These are phyloP conservation scores for Acronicta alni DNA, from an alignment of 2,888 invertebrate species.

Conservation along the genomic window DNA sequence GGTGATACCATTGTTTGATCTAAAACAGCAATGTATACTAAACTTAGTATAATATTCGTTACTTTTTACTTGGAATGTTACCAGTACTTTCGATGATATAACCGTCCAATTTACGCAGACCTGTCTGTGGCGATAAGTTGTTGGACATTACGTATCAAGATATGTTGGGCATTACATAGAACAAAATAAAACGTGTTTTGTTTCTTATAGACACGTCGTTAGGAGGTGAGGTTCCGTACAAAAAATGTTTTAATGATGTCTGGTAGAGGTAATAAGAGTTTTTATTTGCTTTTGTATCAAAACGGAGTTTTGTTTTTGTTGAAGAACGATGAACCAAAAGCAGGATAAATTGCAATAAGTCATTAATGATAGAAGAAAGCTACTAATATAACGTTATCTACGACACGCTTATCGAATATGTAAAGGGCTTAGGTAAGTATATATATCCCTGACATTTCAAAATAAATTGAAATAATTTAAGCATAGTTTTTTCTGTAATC, in stretches of 20 bases:
- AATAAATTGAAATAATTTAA: no score
- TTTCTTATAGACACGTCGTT: constrained; percentile 46
- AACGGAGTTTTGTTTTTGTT: constrained; percentile 9
- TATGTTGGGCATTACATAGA: constrained; percentile 48
- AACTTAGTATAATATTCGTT: constrained; percentile 6
- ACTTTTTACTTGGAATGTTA: constrained; percentile 29
- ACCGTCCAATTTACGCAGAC: constrained; percentile 50
- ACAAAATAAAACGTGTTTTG: constrained; percentile 60
- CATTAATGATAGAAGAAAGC: background rate
- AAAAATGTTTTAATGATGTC: constrained; percentile 51
- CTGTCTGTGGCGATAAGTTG: constrained; percentile 10
- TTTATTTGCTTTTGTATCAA: constrained; percentile 22
- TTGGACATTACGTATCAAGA: constrained; percentile 25
- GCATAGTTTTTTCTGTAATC: no score
- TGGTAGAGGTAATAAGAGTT: constrained; percentile 34
- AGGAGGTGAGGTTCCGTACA: constrained; percentile 61
- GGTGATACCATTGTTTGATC: accelerated
- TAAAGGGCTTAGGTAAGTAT: no score
- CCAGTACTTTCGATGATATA: constrained; percentile 60
- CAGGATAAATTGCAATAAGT: background rate
- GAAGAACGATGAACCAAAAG: background rate
- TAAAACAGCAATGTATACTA: constrained; percentile 42
- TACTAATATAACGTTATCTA: no score
- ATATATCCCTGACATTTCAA: no score
- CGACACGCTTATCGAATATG: no score